Conservation (phyloP, 1,140 invertebrate species). For the Pogonomyrmex barbatus region DNA sequence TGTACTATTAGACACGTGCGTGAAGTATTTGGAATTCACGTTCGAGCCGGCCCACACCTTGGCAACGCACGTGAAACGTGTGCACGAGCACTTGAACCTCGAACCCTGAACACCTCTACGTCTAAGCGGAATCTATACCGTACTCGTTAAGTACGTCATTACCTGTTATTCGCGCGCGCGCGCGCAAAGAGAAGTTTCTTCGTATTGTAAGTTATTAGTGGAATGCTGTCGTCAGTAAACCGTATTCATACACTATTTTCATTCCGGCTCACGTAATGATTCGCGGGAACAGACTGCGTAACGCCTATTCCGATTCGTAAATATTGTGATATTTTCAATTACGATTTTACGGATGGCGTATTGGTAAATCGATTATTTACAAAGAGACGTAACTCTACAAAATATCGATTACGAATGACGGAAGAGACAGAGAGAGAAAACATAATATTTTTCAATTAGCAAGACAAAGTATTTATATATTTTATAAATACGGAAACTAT, state of each 20-base stretch:
- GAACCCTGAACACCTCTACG: slow-evolving; percentile 63
- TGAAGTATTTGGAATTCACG: slow-evolving; percentile 55
- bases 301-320: slow-evolving; percentile 37
- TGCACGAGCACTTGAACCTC: slow-evolving; percentile 72
- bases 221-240: slow-evolving; percentile 49
- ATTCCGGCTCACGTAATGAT: slow-evolving; percentile 20
- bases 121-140: slow-evolving; percentile 43
- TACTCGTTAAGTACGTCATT: slow-evolving; percentile 56
- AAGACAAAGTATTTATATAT: not conserved
- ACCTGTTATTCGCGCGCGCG: slow-evolving; percentile 42
- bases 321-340: slow-evolving; percentile 4
- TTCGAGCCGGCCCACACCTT: slow-evolving; percentile 41
- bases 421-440: not conserved
- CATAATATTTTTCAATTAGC: not conserved
- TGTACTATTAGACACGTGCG: slow-evolving; percentile 71
- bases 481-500: not conserved
- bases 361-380: not conserved
- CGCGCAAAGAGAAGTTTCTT: slow-evolving; percentile 26
- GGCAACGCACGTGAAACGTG: slow-evolving; percentile 64
- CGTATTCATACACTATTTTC: slow-evolving; percentile 37
- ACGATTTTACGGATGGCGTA: not conserved
- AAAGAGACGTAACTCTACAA: not conserved
- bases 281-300: slow-evolving; percentile 38
- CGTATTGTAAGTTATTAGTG: slow-evolving; percentile 50
- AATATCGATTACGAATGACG: not conserved